phyloP scores from a whole-genome alignment of 2,113 vertebrate genomes.

The Ciconia maguari region DNA sequence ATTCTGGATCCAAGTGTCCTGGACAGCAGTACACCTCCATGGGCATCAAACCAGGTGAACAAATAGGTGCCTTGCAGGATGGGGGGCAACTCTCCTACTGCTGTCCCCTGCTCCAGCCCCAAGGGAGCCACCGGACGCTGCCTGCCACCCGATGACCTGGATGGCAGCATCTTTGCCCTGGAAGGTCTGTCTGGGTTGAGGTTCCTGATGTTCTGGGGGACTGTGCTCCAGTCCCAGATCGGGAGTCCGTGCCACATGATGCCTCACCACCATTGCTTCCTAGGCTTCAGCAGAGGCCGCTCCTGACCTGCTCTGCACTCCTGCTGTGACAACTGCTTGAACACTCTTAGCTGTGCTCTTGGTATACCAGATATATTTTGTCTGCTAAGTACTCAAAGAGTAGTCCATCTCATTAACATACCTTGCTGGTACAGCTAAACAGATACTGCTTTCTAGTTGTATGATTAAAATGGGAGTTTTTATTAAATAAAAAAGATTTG shows the following conservation, averaged over 20 bases:
- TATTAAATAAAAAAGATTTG: background rate
- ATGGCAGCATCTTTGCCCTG: background rate
- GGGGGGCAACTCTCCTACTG: background rate
- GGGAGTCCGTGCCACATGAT: background rate
- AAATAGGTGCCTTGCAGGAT: background rate
- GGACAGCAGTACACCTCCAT: background rate
- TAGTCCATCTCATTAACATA: background rate
- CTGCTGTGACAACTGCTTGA: background rate
- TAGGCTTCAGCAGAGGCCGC: background rate
- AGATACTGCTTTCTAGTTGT: background rate
- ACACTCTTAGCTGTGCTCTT: background rate
- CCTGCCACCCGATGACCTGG: no score
- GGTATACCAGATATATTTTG: background rate
- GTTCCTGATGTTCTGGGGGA: background rate
- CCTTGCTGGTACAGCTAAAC: background rate
- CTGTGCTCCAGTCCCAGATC: background rate
- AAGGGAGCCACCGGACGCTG: fast-evolving
- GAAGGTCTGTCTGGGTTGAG: background rate
- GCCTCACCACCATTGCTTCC: background rate
- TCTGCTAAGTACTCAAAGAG: background rate
- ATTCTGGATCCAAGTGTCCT: background rate
- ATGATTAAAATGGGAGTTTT: background rate
- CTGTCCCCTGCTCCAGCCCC: background rate
- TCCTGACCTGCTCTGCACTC: background rate
- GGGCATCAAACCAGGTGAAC: background rate